A percentile compares a stretch with the other conserved stretches of the same genome.
These are phyloP conservation scores for Procavia capensis DNA, from an alignment of 2,113 vertebrate genomes.

Conservation along the genomic window DNA sequence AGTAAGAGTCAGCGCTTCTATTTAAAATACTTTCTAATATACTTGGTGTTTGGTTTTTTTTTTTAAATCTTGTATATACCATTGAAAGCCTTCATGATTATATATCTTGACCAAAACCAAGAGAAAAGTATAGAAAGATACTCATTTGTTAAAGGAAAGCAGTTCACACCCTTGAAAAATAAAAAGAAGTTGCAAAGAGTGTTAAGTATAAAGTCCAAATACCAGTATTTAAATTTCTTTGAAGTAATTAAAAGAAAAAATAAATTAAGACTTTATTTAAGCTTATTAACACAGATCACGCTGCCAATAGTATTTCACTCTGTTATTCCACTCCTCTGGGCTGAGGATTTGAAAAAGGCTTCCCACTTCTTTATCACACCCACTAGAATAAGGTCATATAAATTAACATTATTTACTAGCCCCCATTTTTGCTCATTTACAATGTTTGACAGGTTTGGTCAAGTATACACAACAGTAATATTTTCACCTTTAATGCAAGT, in stretches of 20 bases:
- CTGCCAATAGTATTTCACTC: conserved; percentile 47
- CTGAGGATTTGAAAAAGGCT: conserved; percentile 66
- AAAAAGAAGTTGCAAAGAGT: conserved; percentile 32
- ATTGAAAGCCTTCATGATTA: conserved; percentile 30
- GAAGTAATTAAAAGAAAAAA: conserved; percentile 71
- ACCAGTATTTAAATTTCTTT: conserved; percentile 18
- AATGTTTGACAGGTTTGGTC: conserved; percentile 59
- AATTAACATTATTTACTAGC: conserved; percentile 74
- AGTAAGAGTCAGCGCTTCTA: conserved; percentile 61
- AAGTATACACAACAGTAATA: conserved; percentile 61
- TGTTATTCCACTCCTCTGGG: conserved; percentile 39
- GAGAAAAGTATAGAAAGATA: conserved; percentile 41
- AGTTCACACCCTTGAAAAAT: conserved; percentile 41
- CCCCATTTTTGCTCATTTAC: not conserved
- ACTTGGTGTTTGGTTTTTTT: conserved; percentile 5
- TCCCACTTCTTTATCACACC: conserved; percentile 77
- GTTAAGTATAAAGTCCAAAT: conserved; percentile 41
- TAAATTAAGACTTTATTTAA: conserved; percentile 41
- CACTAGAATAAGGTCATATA: conserved; percentile 74
- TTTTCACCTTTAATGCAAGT: conserved; percentile 85
- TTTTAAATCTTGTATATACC: not conserved
- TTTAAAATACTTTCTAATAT: conserved; percentile 28
- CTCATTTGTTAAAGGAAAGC: conserved; percentile 32
- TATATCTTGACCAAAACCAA: conserved; percentile 26
- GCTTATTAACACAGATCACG: not conserved